These are phyloP conservation scores for Cepaea nemoralis DNA, from an alignment of 1,140 invertebrate genomes.

Conservation along the genomic window DNA sequence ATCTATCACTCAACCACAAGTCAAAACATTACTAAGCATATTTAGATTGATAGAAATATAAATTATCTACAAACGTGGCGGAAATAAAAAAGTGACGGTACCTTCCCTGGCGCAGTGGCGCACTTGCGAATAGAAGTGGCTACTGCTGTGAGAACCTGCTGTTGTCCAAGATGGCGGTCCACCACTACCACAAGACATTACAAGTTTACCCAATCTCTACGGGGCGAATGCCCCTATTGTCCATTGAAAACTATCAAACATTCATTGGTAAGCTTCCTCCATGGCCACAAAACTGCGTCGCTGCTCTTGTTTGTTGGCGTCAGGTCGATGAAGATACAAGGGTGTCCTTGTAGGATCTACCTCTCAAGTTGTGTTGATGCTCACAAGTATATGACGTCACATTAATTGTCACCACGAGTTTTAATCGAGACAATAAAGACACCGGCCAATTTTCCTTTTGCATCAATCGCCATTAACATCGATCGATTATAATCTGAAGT, in stretches of 20 bases:
- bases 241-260: slow-evolving; percentile 11
- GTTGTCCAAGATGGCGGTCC: slow-evolving; percentile 62
- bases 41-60: too few relatives aligned
- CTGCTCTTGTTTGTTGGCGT: background rate
- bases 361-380: slow-evolving; percentile 50
- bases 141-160: slow-evolving; percentile 45
- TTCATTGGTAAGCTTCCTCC: slow-evolving; percentile 33
- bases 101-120: slow-evolving; percentile 50
- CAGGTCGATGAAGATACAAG: slow-evolving; percentile 39
- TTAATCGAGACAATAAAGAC: slow-evolving; percentile 44
- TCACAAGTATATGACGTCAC: slow-evolving; percentile 46
- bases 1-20: too few relatives aligned
- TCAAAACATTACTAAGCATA: too few relatives aligned
- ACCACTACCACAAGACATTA: slow-evolving; percentile 52
- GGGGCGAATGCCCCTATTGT: slow-evolving; percentile 36
- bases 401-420: slow-evolving; percentile 51
- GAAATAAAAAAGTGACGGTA: slow-evolving; percentile 29
- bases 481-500: slow-evolving; percentile 4
- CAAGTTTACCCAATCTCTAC: slow-evolving; percentile 24
- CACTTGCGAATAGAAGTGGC: slow-evolving; percentile 49
- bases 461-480: background rate
- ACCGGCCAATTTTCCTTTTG: slow-evolving; percentile 16
- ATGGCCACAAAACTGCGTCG: background rate
- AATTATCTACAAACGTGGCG: too few relatives aligned
- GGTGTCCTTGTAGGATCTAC: slow-evolving; percentile 43